Evolutionary conservation across 2,888 invertebrate species (phyloP).

Genomic region (Zhuqinia jingwanae): DNA sequence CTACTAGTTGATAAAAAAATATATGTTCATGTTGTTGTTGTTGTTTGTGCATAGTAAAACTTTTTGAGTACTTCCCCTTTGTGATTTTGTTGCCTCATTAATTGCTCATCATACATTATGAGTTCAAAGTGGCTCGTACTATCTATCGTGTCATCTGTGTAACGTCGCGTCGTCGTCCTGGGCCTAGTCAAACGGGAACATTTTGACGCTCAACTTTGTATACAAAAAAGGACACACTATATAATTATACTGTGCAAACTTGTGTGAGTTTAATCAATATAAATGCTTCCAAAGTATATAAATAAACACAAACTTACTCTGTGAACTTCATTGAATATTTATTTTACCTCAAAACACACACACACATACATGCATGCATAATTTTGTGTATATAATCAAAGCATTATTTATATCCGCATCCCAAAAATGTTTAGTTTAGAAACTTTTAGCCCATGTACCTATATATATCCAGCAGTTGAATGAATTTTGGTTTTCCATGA

Average conservation of each 20-base stretch:
- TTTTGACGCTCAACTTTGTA: no score
- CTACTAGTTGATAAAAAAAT: background rate
- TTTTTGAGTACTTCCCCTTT: slow-evolving; percentile 9
- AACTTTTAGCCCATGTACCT: background rate
- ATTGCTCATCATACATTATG: slow-evolving; percentile 22
- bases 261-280: slow-evolving; percentile 56
- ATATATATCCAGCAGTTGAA: background rate
- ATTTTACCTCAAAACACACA: no score
- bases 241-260: no score
- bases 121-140: slow-evolving; percentile 33
- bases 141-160: background rate
- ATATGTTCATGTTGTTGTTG: background rate
- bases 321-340: no score
- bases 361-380: no score
- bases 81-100: slow-evolving; percentile 53
- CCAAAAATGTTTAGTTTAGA: background rate
- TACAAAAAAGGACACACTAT: no score
- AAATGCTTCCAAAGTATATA: slow-evolving; percentile 27
- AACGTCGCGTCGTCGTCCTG: background rate
- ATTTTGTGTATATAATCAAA: no score
- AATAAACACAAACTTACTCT: no score
- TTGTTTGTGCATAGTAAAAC: slow-evolving; percentile 19
- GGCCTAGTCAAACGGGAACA: slow-evolving; percentile 1
- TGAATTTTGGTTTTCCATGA: background rate
- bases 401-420: no score